Base-by-base conservation (phyloP, 2,113 vertebrate genomes). In the Lepidothrix coronata region DNA sequence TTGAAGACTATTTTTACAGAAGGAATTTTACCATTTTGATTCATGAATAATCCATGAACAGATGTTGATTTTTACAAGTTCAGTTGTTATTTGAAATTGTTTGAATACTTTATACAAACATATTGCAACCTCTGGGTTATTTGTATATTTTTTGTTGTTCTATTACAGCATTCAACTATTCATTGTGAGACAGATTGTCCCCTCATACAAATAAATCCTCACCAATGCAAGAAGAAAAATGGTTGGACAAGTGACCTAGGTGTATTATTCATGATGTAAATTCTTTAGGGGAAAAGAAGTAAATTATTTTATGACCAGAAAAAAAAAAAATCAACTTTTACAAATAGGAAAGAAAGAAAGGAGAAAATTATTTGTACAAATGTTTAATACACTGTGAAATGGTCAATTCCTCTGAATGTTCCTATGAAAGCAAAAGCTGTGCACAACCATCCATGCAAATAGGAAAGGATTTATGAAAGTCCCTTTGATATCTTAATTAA, bases 41-140 rank as follows among this genome's bases (percentile, higher is more conserved):
- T 96, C 91, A 95, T 97, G 96, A 95, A 97, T 96, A 96, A 97
- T 95, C 95, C 95, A 96, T 96, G 92, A 96, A 96, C 96, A 96
- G 92, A 96, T 93, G 85, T 92, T 95, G 95, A 94, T 94, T 96
- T 96, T 95, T 89, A 94, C 92, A 94, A 94, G 92, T 95, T 97
- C 88, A 81, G 90, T 96, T 97, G 92, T 93, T 78, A 94, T 65
- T 93, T 94, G 88, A 93, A 93, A 93, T 91, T 96, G 95, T 95
- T 96, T 97, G 88, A 95, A 94, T 88, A 94, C 95, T 94, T 96
- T 89, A 92, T 75, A 91, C 68, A 95, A 96, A 96, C 76, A 93
- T 63, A 93, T 91, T 93, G 83, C 83, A 96, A 96, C 90, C 76
- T 96, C 88, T 97, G 91, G 93, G 79, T 96, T 97, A 84, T 96